Evolutionary conservation across 2,797 vertebrate genomes (phyloP).

Genomic region (Sardinella longiceps): DNA sequence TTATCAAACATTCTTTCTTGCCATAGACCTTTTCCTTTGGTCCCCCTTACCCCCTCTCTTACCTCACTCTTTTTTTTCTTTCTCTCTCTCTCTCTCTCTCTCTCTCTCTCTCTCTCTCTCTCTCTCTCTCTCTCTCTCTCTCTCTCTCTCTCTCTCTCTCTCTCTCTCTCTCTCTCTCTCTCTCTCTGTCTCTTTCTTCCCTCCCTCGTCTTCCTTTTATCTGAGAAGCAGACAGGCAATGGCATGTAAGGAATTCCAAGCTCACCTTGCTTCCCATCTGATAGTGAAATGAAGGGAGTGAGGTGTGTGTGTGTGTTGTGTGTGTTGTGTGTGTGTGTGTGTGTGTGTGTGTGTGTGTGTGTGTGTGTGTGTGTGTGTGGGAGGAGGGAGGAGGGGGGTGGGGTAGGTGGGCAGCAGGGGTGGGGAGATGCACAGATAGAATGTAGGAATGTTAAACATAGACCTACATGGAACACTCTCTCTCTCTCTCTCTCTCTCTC

Average conservation of each 20-base stretch:
- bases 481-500: neutral
- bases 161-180: neutral
- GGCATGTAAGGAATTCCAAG: slow-evolving; percentile 69
- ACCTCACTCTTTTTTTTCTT: no score
- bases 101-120: neutral
- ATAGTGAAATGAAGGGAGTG: slow-evolving; percentile 35
- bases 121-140: neutral
- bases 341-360: slow-evolving; percentile 15
- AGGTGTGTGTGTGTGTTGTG: neutral
- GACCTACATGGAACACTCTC: slow-evolving; percentile 23
- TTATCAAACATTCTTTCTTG: neutral
- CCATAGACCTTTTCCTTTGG: neutral
- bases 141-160: neutral
- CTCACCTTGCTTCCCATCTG: slow-evolving; percentile 68
- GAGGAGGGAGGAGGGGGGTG: no score
- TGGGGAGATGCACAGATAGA: slow-evolving; percentile 40
- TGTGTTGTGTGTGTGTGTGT: neutral
- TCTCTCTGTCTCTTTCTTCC: neutral
- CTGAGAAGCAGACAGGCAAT: slow-evolving; percentile 47
- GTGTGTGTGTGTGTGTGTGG: neutral
- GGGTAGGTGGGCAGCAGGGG: neutral
- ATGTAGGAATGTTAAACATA: slow-evolving; percentile 44
- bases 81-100: neutral
- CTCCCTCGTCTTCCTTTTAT: neutral
- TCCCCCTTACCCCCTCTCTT: neutral